Percentiles rank a stretch among this genome's conserved stretches.
These are phyloP conservation scores for Myoxocephalus aenaeus DNA, from an alignment of 2,797 vertebrate species.

Conservation along the genomic window DNA sequence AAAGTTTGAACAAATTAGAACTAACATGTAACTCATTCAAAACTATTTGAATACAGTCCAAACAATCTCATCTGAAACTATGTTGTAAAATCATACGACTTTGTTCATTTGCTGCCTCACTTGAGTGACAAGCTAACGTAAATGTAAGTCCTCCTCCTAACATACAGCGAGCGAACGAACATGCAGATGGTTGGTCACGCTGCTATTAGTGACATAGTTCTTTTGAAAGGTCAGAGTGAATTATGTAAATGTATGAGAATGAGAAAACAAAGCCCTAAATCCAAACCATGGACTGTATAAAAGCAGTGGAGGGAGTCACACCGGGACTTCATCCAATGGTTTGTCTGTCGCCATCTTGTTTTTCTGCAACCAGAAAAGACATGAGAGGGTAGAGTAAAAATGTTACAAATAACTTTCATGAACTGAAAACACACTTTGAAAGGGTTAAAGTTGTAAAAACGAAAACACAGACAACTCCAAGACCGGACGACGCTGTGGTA, in stretches of 20 bases:
- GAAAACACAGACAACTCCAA: no score
- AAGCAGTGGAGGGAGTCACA: no score
- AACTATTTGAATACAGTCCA: background rate
- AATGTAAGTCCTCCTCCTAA: background rate
- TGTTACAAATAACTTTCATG: background rate
- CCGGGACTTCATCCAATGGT: background rate
- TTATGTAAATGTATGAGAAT: background rate
- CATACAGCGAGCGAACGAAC: background rate
- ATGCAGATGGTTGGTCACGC: background rate
- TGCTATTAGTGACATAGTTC: background rate
- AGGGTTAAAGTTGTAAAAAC: background rate
- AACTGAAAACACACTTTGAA: background rate
- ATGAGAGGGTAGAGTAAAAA: background rate
- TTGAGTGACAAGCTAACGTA: background rate
- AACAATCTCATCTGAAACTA: background rate
- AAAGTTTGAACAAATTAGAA: background rate
- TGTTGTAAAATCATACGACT: background rate
- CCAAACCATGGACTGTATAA: no score
- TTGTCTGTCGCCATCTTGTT: background rate
- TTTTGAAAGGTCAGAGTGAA: background rate
- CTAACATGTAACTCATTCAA: fast-evolving
- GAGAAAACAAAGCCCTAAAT: background rate
- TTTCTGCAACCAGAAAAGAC: background rate
- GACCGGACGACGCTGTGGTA: no score
- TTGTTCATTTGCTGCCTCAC: background rate